These are phyloP conservation scores for Pyrgilauda ruficollis DNA, from an alignment of 2,113 vertebrate species.

Conservation along the genomic window DNA sequence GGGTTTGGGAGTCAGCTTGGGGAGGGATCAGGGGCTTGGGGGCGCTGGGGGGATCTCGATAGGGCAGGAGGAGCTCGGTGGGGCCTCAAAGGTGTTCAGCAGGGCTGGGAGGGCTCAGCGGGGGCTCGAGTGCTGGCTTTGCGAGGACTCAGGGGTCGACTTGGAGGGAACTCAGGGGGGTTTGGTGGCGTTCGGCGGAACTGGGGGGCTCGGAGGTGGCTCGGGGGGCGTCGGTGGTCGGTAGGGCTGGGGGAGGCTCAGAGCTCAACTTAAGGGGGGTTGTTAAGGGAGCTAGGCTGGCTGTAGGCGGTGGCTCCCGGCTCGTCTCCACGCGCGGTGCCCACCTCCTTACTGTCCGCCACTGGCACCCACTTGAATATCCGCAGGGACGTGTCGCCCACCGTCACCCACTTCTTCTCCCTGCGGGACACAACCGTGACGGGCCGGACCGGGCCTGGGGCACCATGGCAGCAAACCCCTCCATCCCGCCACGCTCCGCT, in stretches of 20 bases:
- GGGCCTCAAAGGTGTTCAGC: background rate
- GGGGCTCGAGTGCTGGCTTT: background rate
- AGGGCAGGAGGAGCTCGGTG: background rate
- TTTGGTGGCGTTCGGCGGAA: background rate
- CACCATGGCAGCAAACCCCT: background rate
- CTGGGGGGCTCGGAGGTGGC: background rate
- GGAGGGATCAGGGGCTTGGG: background rate
- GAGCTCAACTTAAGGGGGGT: background rate
- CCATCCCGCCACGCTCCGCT: background rate
- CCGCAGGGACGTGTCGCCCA: constrained; percentile 93
- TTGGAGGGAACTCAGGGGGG: background rate
- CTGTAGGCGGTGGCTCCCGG: background rate
- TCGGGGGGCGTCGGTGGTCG: background rate
- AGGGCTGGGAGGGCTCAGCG: background rate
- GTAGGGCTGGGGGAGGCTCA: background rate
- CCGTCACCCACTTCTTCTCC: constrained; percentile 99
- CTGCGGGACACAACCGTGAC: constrained; percentile 49
- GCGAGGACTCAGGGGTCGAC: background rate
- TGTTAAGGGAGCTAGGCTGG: background rate
- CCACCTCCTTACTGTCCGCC: constrained; percentile 92
- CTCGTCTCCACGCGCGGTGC: background rate
- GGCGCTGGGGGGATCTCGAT: fast-evolving
- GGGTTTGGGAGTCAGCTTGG: background rate
- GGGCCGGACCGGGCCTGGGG: background rate
- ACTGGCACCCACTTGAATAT: constrained; percentile 99